phyloP scores from a whole-genome alignment of 2,797 vertebrate species.

The Chloroceryle amazona region DNA sequence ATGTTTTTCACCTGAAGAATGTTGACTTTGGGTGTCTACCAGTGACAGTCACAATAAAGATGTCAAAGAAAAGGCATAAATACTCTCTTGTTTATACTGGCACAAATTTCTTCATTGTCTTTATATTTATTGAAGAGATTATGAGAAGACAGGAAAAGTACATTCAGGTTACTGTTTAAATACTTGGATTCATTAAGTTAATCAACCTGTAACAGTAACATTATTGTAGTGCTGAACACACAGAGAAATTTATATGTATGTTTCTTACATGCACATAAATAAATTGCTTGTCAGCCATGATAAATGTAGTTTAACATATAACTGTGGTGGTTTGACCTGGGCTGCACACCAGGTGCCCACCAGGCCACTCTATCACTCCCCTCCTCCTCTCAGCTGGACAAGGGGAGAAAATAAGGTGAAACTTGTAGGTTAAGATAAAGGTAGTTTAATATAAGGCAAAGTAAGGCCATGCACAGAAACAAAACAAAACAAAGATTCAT shows the following conservation, averaged over 20 bases:
- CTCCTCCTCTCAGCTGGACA: too few species aligned
- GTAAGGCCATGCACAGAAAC: too few species aligned
- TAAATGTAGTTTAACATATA: not conserved
- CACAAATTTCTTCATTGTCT: not conserved
- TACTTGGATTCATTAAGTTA: not conserved
- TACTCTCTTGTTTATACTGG: not conserved
- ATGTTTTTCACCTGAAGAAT: not conserved
- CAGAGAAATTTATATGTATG: not conserved
- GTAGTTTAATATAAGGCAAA: too few species aligned
- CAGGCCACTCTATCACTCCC: too few species aligned
- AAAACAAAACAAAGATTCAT: too few species aligned
- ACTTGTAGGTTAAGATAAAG: too few species aligned
- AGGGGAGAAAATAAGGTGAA: too few species aligned
- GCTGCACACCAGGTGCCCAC: too few species aligned
- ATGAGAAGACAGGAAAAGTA: not conserved
- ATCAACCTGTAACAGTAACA: not conserved
- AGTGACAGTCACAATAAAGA: not conserved
- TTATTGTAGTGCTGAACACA: not conserved
- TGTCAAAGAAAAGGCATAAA: not conserved
- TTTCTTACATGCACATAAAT: not conserved
- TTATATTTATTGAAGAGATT: not conserved
- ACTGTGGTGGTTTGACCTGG: too few species aligned
- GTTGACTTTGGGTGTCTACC: not conserved
- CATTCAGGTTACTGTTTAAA: not conserved
- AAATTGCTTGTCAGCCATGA: not conserved